These are phyloP conservation scores for Drosophila arizonae DNA, from an alignment of 1,140 invertebrate genomes.

Conservation along the genomic window DNA sequence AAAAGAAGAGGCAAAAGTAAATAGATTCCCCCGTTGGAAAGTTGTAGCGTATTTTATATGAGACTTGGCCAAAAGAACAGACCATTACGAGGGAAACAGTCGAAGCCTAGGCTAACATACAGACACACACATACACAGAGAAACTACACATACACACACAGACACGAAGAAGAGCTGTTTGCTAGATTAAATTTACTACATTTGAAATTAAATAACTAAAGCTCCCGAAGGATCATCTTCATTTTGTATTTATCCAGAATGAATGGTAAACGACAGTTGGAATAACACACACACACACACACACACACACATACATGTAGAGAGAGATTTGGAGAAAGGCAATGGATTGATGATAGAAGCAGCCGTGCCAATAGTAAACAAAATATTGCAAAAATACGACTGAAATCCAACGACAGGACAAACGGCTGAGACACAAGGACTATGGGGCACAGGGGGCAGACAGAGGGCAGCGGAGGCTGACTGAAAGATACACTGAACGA, in stretches of 20 bases:
- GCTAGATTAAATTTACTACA: conserved; percentile 80
- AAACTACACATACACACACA: background rate
- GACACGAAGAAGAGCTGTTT: conserved; percentile 44
- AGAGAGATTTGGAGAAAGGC: conserved; percentile 10
- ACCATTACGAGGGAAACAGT: conserved; percentile 9
- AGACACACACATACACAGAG: conserved; percentile 10
- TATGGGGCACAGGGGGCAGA: conserved; percentile 3
- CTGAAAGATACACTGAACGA: conserved; percentile 23
- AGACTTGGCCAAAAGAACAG: conserved; percentile 11
- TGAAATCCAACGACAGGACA: conserved; percentile 48
- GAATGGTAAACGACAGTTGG: conserved; percentile 78
- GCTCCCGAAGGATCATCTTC: conserved; percentile 80
- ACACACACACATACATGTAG: background rate
- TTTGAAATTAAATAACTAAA: conserved; percentile 81
- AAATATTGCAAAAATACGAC: conserved; percentile 72
- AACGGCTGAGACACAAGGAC: conserved; percentile 18
- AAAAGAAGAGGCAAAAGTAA: conserved; percentile 30
- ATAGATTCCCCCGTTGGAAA: conserved; percentile 51
- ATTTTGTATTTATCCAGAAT: conserved; percentile 81
- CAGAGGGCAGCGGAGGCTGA: conserved; percentile 13
- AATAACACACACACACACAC: conserved; percentile 54
- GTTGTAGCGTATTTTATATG: conserved; percentile 58
- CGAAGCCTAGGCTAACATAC: conserved; percentile 22
- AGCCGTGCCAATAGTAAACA: conserved; percentile 57
- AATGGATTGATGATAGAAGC: conserved; percentile 60